phyloP scores from a whole-genome alignment of 2,113 vertebrate species.

The Neodontobutis hainanensis region DNA sequence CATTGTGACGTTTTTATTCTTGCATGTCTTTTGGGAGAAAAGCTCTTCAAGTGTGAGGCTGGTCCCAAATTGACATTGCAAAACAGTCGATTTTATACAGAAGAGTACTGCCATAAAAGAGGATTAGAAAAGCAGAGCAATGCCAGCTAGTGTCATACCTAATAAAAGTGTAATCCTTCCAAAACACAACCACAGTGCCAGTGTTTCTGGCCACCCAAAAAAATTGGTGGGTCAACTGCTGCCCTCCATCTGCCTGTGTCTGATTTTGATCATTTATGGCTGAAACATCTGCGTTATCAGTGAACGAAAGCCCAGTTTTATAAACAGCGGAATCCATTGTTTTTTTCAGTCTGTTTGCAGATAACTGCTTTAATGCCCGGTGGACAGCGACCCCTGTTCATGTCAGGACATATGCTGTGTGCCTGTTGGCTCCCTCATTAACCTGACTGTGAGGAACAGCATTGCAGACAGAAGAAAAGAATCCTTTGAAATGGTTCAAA shows the following conservation, averaged over 20 bases:
- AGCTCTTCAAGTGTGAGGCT: neutral
- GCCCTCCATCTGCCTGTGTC: neutral
- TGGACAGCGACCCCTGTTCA: neutral
- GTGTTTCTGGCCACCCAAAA: neutral
- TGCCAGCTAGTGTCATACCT: conserved; percentile 9
- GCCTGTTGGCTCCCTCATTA: neutral
- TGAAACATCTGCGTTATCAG: too few relatives aligned
- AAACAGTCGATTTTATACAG: neutral
- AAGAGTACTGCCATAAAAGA: neutral
- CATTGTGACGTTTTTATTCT: neutral
- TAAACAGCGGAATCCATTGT: too few relatives aligned
- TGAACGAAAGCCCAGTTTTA: too few relatives aligned
- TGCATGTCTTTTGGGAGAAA: neutral
- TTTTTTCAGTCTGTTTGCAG: neutral
- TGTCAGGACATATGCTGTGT: neutral
- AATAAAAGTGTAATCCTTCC: conserved; percentile 1
- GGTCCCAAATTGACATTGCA: neutral
- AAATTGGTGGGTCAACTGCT: neutral
- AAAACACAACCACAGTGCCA: neutral
- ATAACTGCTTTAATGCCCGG: neutral
- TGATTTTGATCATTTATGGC: neutral
- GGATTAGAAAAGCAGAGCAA: conserved; percentile 11
- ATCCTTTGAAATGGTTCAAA: neutral
- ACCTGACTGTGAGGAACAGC: neutral
- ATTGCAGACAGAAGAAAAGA: neutral